phyloP scores from a whole-genome alignment of 2,797 vertebrate genomes.

The Geranospiza caerulescens region DNA sequence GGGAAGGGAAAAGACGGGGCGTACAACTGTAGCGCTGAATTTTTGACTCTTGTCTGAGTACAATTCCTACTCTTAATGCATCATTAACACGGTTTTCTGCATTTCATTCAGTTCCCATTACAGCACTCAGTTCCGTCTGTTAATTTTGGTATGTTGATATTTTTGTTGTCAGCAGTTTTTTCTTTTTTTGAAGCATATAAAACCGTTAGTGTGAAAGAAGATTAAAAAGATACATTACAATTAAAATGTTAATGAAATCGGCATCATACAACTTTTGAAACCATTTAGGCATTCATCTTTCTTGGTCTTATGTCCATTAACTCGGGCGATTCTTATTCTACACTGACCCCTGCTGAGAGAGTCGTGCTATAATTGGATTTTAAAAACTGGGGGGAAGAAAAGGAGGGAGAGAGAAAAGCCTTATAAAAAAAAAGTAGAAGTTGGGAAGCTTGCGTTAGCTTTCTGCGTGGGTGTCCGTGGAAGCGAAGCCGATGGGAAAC shows the following conservation, averaged over 20 bases:
- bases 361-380: constrained; percentile 75
- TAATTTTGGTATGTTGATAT: constrained; percentile 68
- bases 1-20: not conserved
- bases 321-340: constrained; percentile 68
- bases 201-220: constrained; percentile 74
- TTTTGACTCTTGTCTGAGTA: constrained; percentile 7
- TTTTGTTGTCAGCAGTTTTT: constrained; percentile 78
- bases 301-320: constrained; percentile 65
- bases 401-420: not conserved
- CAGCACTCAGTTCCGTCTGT: constrained; percentile 42
- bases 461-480: not conserved
- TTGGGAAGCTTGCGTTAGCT: not conserved
- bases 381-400: constrained; percentile 6
- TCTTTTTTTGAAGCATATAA: constrained; percentile 58
- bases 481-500: fast-evolving
- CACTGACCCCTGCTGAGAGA: constrained; percentile 79
- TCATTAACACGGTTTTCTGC: constrained; percentile 24
- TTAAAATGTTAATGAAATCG: constrained; percentile 82
- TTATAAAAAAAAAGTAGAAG: constrained; percentile 32
- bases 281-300: constrained; percentile 70
- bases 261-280: constrained; percentile 71
- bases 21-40: fast-evolving
- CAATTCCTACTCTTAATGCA: not conserved
- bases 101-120: constrained; percentile 38
- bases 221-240: constrained; percentile 82